Conservation (phyloP, 2,113 vertebrate species). For the Nothocercus nigrocapillus region DNA sequence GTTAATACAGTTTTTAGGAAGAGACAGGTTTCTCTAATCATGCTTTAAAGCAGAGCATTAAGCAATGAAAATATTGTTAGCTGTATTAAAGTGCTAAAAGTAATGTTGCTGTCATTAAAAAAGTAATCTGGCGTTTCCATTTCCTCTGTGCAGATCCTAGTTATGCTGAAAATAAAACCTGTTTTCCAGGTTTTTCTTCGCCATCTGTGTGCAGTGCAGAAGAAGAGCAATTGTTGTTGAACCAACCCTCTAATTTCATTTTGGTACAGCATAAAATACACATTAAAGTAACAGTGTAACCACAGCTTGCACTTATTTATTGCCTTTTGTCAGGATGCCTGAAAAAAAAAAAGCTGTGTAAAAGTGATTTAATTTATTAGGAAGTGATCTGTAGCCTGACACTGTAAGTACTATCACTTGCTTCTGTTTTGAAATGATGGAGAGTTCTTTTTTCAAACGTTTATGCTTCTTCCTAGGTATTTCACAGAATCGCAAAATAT, state of each 20-base stretch:
- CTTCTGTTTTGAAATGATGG: not conserved
- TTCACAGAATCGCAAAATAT: not conserved
- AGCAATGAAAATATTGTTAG: not conserved
- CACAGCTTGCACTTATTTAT: not conserved
- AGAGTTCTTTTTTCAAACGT: not conserved
- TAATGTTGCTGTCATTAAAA: not conserved
- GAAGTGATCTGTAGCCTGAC: not conserved
- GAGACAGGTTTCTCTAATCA: slow-evolving; percentile 1
- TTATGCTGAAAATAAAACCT: not conserved
- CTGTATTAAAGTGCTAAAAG: not conserved
- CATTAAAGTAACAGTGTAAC: not conserved
- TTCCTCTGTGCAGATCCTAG: not conserved
- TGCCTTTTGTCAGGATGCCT: fast-evolving
- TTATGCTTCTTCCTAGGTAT: not conserved
- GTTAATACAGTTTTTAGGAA: slow-evolving; percentile 17
- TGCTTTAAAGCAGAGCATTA: slow-evolving; percentile 36
- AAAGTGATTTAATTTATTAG: not conserved
- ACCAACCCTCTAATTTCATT: not conserved
- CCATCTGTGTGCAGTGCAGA: not conserved
- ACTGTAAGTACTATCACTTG: not conserved
- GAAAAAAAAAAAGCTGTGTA: not conserved
- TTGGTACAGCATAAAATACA: not conserved
- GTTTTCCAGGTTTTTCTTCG: not conserved
- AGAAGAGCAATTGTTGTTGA: not conserved
- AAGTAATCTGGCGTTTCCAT: not conserved